phyloP scores from a whole-genome alignment of 1,140 invertebrate genomes.

The Scaptomyza graminum region DNA sequence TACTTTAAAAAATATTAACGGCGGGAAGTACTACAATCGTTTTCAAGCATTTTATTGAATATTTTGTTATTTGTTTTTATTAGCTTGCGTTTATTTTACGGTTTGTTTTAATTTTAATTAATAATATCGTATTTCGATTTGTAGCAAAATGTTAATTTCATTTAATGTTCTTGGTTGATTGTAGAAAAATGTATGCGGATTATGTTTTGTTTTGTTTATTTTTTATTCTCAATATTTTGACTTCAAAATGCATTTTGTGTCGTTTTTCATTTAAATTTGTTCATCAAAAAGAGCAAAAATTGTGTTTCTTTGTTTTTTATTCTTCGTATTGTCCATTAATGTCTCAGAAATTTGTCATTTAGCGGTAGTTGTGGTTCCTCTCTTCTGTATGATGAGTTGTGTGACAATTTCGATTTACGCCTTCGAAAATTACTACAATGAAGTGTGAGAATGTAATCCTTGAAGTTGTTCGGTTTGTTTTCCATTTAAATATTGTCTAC shows the following conservation, averaged over 20 bases:
- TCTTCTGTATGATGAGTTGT: slow-evolving; percentile 44
- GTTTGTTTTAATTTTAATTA: slow-evolving; percentile 45
- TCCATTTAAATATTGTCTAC: slow-evolving; percentile 73
- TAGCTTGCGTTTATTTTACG: slow-evolving; percentile 15
- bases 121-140: slow-evolving; percentile 71
- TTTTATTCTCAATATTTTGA: slow-evolving; percentile 33
- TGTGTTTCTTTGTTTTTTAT: slow-evolving; percentile 49
- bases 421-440: slow-evolving; percentile 63
- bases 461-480: slow-evolving; percentile 35
- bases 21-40: slow-evolving; percentile 80
- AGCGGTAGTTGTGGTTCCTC: slow-evolving; percentile 54
- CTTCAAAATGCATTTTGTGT: slow-evolving; percentile 50
- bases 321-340: slow-evolving; percentile 76
- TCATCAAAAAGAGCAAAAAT: slow-evolving; percentile 73
- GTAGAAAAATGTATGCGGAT: slow-evolving; percentile 78
- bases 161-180: slow-evolving; percentile 59
- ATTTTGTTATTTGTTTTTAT: slow-evolving; percentile 42
- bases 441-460: slow-evolving; percentile 47
- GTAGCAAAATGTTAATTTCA: slow-evolving; percentile 71
- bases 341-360: slow-evolving; percentile 75
- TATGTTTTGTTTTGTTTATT: slow-evolving; percentile 1
- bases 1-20: slow-evolving; percentile 74
- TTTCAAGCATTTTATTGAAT: slow-evolving; percentile 66
- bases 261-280: slow-evolving; percentile 23
- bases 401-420: slow-evolving; percentile 11